phyloP scores from a whole-genome alignment of 2,797 vertebrate species.

The Myotis findleyi region DNA sequence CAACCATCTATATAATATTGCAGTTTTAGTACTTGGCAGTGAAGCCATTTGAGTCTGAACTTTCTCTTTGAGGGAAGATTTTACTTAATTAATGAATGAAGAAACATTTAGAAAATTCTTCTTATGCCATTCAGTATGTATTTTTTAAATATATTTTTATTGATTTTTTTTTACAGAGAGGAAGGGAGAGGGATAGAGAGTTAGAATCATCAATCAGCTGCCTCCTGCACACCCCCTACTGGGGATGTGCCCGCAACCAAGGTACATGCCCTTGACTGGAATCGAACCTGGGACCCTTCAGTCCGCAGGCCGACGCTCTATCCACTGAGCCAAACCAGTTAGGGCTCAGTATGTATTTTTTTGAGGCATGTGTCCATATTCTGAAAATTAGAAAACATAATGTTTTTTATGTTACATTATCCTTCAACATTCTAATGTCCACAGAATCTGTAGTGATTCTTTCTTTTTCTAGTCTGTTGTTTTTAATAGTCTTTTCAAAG shows the following conservation, averaged over 20 bases:
- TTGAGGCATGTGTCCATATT: not conserved
- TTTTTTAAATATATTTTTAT: no score
- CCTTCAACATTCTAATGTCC: not conserved
- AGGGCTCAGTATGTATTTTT: not conserved
- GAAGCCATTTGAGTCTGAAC: not conserved
- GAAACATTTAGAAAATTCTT: not conserved
- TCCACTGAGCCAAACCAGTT: no score
- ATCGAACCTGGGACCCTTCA: no score
- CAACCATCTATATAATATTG: not conserved
- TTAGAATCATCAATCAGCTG: no score
- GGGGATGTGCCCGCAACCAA: no score
- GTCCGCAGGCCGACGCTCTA: no score
- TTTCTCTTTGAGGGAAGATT: not conserved
- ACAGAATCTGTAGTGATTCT: not conserved
- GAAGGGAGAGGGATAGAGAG: no score
- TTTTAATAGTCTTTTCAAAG: not conserved
- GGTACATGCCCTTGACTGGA: no score
- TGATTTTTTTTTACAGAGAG: no score
- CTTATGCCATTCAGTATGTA: not conserved
- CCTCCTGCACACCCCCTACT: no score
- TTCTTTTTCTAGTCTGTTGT: not conserved
- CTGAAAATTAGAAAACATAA: not conserved
- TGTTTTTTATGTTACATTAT: not conserved
- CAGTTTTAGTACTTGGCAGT: not conserved
- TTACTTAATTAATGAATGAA: not conserved